Percentiles rank a stretch among this genome's conserved stretches.
Evolutionary conservation across 2,113 vertebrate species (phyloP).

Genomic region (Cyprinodon brontotheroides): DNA sequence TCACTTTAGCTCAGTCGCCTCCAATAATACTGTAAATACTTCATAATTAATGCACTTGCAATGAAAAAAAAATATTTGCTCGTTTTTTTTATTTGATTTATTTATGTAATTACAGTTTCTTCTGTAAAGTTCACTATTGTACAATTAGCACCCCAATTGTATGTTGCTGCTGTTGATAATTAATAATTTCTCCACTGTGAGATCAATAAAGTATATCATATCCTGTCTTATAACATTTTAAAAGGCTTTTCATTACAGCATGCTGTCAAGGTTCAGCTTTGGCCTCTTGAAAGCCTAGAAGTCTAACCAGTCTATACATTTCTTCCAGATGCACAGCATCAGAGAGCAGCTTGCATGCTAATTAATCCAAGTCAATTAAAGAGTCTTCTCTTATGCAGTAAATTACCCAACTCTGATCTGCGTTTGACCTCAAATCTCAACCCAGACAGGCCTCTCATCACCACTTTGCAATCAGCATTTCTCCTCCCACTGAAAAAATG

Average conservation of each 20-base stretch:
- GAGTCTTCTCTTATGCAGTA: slow-evolving; percentile 57
- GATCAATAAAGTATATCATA: too few species aligned
- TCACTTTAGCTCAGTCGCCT: too few species aligned
- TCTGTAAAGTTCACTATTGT: too few species aligned
- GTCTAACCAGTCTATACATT: slow-evolving; percentile 55
- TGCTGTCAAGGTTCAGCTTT: neutral
- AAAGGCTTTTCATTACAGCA: slow-evolving; percentile 8
- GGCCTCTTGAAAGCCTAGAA: slow-evolving; percentile 27
- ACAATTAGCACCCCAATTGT: too few species aligned
- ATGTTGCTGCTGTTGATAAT: too few species aligned
- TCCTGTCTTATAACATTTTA: neutral
- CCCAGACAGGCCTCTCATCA: slow-evolving; percentile 42
- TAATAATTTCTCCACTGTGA: too few species aligned
- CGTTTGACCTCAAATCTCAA: slow-evolving; percentile 60
- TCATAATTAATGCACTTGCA: too few species aligned
- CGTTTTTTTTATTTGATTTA: too few species aligned
- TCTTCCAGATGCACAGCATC: slow-evolving; percentile 45
- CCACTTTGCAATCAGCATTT: slow-evolving; percentile 37
- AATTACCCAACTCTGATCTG: slow-evolving; percentile 63
- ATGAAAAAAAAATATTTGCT: too few species aligned
- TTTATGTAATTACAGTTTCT: too few species aligned
- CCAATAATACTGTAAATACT: too few species aligned
- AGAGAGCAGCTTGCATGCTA: slow-evolving; percentile 62
- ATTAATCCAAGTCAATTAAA: slow-evolving; percentile 69
- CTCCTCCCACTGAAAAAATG: slow-evolving; percentile 19